A percentile compares a stretch with the other conserved stretches of the same genome.
These are phyloP conservation scores for Poeciliopsis turneri DNA, from an alignment of 2,797 vertebrate genomes.

Conservation along the genomic window DNA sequence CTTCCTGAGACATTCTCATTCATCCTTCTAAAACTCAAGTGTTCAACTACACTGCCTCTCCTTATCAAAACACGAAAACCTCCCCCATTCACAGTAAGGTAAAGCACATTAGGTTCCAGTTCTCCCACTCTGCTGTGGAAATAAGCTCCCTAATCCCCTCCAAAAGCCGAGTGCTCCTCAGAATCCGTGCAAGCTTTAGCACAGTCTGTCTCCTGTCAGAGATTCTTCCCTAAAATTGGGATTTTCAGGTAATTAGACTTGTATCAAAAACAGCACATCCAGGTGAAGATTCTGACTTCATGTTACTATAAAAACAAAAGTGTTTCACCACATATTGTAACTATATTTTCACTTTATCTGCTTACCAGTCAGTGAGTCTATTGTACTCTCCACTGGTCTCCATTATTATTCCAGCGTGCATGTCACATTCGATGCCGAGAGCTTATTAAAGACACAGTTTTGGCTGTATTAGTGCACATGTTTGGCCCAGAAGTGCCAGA, in stretches of 20 bases:
- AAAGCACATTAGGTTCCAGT: constrained; percentile 32
- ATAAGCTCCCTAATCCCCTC: constrained; percentile 56
- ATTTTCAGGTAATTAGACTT: neutral
- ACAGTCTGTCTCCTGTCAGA: neutral
- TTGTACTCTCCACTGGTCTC: neutral
- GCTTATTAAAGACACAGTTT: constrained; percentile 20
- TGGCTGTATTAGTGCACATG: constrained; percentile 37
- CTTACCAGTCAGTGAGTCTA: neutral
- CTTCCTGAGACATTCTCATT: constrained; percentile 28
- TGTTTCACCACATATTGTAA: neutral
- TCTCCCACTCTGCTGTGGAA: constrained; percentile 40
- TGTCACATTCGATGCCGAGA: constrained; percentile 34
- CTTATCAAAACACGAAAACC: constrained; percentile 17
- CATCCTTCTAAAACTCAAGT: neutral
- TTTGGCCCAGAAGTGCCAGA: constrained; percentile 70
- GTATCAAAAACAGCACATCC: neutral
- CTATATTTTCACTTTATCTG: neutral
- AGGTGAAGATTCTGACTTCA: neutral
- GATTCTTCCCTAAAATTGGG: neutral
- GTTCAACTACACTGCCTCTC: neutral
- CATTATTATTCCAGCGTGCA: constrained; percentile 11
- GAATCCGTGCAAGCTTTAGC: constrained; percentile 10
- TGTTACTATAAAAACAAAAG: neutral
- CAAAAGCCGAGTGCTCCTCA: constrained; percentile 35
- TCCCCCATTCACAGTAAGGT: constrained; percentile 8